Evolutionary conservation across 2,888 invertebrate genomes (phyloP).

Genomic region (Cataglyphis rosenhaueri): DNA sequence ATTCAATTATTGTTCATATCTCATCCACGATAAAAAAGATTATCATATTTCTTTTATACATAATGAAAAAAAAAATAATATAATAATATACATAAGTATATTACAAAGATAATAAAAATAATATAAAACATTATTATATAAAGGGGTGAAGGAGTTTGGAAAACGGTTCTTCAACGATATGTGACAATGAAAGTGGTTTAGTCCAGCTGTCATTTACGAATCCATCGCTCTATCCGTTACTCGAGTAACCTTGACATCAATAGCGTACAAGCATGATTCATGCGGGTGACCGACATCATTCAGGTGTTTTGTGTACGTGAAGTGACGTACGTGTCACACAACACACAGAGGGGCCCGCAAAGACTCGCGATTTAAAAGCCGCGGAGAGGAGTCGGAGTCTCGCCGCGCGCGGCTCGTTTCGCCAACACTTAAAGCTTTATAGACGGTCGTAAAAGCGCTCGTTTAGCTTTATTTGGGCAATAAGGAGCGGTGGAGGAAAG

Average conservation of each 20-base stretch:
- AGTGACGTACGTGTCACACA: constrained; percentile 7
- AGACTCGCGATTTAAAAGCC: constrained; percentile 56
- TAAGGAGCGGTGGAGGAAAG: neutral
- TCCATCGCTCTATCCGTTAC: constrained; percentile 50
- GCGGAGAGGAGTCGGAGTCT: constrained; percentile 51
- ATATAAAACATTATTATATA: no score
- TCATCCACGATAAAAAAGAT: neutral
- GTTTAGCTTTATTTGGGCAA: constrained; percentile 83
- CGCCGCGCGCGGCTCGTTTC: constrained; percentile 76
- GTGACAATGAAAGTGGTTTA: constrained; percentile 5
- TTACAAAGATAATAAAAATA: no score
- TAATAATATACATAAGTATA: no score
- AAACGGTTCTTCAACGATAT: constrained; percentile 4
- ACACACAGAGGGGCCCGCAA: constrained; percentile 54
- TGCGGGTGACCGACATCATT: constrained; percentile 48
- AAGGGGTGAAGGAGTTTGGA: neutral
- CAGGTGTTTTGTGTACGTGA: constrained; percentile 60
- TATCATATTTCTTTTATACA: neutral
- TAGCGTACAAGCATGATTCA: constrained; percentile 69
- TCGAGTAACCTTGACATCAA: constrained; percentile 84
- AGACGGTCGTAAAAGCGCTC: constrained; percentile 83
- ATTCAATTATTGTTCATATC: neutral
- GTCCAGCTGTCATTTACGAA: constrained; percentile 75
- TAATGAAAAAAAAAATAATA: no score
- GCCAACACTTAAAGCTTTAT: constrained; percentile 85